A percentile compares a stretch with the other conserved stretches of the same genome.
Evolutionary conservation across 2,113 vertebrate species (phyloP).

Genomic region (Bufo gargarizans): DNA sequence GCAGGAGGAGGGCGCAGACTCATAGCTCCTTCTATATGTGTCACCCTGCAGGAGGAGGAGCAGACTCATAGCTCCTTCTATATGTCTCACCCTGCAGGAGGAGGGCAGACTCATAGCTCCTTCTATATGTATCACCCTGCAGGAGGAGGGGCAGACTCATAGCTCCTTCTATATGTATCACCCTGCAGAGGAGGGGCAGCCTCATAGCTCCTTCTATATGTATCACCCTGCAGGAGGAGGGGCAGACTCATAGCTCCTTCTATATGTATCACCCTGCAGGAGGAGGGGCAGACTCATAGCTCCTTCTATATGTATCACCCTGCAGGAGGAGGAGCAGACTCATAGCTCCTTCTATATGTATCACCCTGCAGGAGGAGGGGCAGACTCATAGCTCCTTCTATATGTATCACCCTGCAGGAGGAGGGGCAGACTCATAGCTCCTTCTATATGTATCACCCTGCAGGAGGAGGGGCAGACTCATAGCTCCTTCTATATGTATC

Average conservation of each 20-base stretch:
- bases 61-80: no score
- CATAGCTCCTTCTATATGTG: no score
- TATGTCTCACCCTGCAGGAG: neutral
- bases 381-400: no score
- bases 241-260: neutral
- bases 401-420: no score
- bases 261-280: neutral
- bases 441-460: no score
- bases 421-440: no score
- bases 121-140: neutral
- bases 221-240: neutral
- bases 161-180: neutral
- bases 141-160: neutral
- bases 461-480: no score
- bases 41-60: no score
- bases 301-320: neutral
- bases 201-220: neutral
- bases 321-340: neutral
- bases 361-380: no score
- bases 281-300: slow-evolving; percentile 5
- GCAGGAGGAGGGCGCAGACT: no score
- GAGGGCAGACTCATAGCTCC: neutral
- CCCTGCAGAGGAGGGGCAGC: neutral
- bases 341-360: neutral
- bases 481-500: no score